Conservation (phyloP, 2,113 vertebrate genomes). For the Ptilorrhoa leucosticta region DNA sequence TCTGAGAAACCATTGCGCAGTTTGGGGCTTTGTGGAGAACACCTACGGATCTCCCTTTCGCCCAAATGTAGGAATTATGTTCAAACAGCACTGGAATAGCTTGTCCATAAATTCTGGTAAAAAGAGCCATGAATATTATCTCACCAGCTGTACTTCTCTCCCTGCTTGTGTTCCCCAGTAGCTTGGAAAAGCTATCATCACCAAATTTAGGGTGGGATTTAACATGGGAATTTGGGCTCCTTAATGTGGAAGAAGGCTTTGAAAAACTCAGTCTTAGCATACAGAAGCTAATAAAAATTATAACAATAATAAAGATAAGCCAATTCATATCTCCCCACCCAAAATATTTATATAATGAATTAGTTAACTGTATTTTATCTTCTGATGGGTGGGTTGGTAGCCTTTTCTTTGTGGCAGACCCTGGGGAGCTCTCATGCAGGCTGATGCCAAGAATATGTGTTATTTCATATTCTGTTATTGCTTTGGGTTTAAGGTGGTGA, state of each 20-base stretch:
- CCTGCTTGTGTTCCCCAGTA: not conserved
- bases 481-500: conserved; percentile 30
- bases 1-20: not conserved
- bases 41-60: not conserved
- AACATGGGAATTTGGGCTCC: not conserved
- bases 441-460: conserved; percentile 6
- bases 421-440: accelerated
- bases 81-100: not conserved
- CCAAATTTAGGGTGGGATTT: not conserved
- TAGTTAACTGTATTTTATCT: not conserved
- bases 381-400: not conserved
- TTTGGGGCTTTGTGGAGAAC: not conserved
- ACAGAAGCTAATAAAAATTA: not conserved
- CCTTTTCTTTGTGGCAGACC: not conserved
- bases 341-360: conserved; percentile 27
- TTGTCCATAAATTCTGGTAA: not conserved
- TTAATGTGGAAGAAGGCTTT: not conserved
- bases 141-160: not conserved
- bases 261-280: not conserved
- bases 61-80: not conserved
- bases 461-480: conserved; percentile 43
- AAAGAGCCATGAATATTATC: not conserved
- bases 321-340: not conserved
- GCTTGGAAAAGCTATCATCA: not conserved
- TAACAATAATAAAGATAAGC: not conserved